Base-by-base conservation (phyloP, 2,797 vertebrate species). In the Notolepis coatsorum region DNA sequence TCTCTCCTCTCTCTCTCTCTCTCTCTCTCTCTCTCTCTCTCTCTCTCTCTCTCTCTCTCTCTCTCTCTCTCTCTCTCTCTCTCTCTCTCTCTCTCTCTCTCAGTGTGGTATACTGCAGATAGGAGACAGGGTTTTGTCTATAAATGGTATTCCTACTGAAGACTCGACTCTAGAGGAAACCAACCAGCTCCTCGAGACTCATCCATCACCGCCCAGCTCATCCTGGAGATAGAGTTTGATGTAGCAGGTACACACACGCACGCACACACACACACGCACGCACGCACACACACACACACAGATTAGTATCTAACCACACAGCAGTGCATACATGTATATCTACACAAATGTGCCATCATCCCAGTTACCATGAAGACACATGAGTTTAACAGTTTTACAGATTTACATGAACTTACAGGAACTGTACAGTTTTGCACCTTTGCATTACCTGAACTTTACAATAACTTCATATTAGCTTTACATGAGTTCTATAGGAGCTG, bases 161-260 rank as follows among this genome's bases (percentile, higher is more conserved):
- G 97, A 98, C 80, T 98, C 97, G 77, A 98, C 97, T 0, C 93
- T 99, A 65, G 97, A 99, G 73, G 97, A 99, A 86, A 96, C 97
- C 89, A 98, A 96, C 90, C 97, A 99, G 85, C 94, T 99, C 71
- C 95, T 99, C 88, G 97, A 89, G 96, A 99, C 86, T 97, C 96
- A 53, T 96, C 95, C 76, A 95, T 98, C 86, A 96, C 93, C 0
- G 96, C 92, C 88, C 97, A 97, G 85, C 97, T 98, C 85, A 97
- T 95, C 0, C 90, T 99, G 91, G 97, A 99, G 92, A 96, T 99
- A 8, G 97, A 99, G 90, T 99, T 99, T 59, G 97, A 99, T 73
- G 97, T 99, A 61, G 97, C 97, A 87, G 97, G 97, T 98, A 92
- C 17, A 8, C n/a, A 30, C 25, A 10, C 50, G 41, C 52, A 18